Conservation (phyloP, 1,140 invertebrate genomes). For the Macrotrachela quadricornifera region DNA sequence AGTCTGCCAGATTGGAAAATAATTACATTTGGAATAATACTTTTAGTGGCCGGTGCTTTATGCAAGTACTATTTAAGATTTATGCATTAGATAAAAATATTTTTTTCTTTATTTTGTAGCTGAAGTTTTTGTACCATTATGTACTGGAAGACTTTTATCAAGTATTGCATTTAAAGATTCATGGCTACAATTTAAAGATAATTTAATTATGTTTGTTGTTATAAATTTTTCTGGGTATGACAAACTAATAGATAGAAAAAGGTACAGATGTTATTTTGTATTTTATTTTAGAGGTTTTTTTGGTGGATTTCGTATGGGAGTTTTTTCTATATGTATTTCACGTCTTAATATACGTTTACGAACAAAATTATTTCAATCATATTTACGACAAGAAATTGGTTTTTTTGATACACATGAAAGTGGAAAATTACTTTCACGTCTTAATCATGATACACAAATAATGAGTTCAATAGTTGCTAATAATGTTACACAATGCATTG, state of each 20-base stretch:
- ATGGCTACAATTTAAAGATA: neutral
- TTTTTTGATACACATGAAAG: slow-evolving; percentile 28
- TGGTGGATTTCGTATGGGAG: slow-evolving; percentile 6
- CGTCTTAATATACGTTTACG: slow-evolving; percentile 10
- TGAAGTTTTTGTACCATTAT: slow-evolving; percentile 7
- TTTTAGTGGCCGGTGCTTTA: slow-evolving; percentile 1
- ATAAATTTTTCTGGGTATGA: neutral
- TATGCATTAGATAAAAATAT: no score
- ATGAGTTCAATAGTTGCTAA: slow-evolving; percentile 26
- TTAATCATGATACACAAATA: slow-evolving; percentile 25
- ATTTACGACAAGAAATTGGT: slow-evolving; percentile 23
- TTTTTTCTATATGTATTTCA: slow-evolving; percentile 1
- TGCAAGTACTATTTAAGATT: neutral
- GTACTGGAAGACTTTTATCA: slow-evolving; percentile 1
- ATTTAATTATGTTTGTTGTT: slow-evolving; percentile 1
- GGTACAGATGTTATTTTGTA: no score
- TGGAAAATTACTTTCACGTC: slow-evolving; percentile 25
- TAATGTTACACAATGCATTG: slow-evolving; percentile 16
- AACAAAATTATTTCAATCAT: slow-evolving; percentile 15
- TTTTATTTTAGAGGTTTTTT: neutral
- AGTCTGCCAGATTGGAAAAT: neutral
- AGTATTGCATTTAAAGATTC: neutral
- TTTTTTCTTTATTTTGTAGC: neutral
- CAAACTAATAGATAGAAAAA: no score
- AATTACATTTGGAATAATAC: neutral